These are phyloP conservation scores for Xestobium rufovillosum DNA, from an alignment of 2,888 invertebrate genomes.

Conservation along the genomic window DNA sequence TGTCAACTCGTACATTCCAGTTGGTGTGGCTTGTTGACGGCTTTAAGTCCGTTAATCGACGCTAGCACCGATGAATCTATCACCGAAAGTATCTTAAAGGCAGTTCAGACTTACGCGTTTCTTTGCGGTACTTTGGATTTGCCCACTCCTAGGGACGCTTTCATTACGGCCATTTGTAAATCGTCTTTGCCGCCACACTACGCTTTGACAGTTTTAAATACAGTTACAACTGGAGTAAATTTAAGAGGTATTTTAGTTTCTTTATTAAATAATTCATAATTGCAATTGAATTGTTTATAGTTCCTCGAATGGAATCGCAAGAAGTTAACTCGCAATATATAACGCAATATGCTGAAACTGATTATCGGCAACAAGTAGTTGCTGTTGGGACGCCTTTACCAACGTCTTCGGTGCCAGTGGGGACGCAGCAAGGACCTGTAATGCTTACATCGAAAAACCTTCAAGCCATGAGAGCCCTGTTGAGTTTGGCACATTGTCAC, in stretches of 20 bases:
- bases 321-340: conserved; percentile 46
- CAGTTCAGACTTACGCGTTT: conserved; percentile 83
- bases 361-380: conserved; percentile 89
- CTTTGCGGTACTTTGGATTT: conserved; percentile 79
- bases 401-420: conserved; percentile 68
- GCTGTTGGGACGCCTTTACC: conserved; percentile 95
- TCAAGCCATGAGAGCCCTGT: conserved; percentile 88
- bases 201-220: conserved; percentile 77
- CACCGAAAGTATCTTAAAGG: conserved; percentile 84
- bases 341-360: conserved; percentile 54
- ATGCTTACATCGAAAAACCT: conserved; percentile 97
- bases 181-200: conserved; percentile 95
- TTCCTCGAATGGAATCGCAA: too few relatives aligned
- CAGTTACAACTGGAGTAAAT: conserved; percentile 49
- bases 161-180: conserved; percentile 90
- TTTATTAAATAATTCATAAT: conserved; percentile 20
- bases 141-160: conserved; percentile 81
- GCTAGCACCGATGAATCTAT: conserved; percentile 92
- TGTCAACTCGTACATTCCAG: conserved; percentile 83
- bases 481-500: conserved; percentile 84
- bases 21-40: conserved; percentile 91
- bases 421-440: conserved; percentile 80
- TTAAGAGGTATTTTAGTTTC: conserved; percentile 24
- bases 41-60: conserved; percentile 84
- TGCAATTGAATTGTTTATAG: too few relatives aligned